Percentiles rank a stretch among this genome's conserved stretches.
phyloP scores from a whole-genome alignment of 2,797 vertebrate species.

The Petrocephalus schoutedeni region DNA sequence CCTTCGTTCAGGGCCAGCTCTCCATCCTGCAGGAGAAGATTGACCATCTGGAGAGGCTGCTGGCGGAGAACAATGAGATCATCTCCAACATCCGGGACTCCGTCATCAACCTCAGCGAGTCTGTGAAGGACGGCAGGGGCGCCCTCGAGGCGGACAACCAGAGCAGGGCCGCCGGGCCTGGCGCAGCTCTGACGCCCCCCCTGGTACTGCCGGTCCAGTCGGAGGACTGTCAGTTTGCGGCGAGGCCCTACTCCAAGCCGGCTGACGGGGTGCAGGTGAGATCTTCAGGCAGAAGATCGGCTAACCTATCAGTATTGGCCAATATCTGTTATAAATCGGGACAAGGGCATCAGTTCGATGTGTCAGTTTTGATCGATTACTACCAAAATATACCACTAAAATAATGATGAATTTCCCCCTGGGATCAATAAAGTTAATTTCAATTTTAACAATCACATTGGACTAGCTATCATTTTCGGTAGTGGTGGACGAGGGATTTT shows the following conservation, averaged over 20 bases:
- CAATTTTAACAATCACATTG: background rate
- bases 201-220: slow-evolving; percentile 47
- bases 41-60: slow-evolving; percentile 77
- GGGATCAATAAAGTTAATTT: background rate
- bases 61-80: slow-evolving; percentile 84
- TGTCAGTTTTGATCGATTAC: background rate
- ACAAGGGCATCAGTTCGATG: background rate
- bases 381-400: background rate
- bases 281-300: background rate
- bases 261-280: slow-evolving; percentile 72
- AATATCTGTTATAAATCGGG: background rate
- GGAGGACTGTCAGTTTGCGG: slow-evolving; percentile 68
- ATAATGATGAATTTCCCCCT: background rate
- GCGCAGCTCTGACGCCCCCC: slow-evolving; percentile 45
- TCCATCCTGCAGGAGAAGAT: slow-evolving; percentile 83
- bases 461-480: background rate
- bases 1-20: slow-evolving; percentile 69
- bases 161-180: slow-evolving; percentile 54
- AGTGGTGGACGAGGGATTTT: background rate
- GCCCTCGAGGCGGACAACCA: slow-evolving; percentile 57
- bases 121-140: slow-evolving; percentile 63
- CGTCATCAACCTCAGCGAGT: slow-evolving; percentile 70
- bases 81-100: slow-evolving; percentile 80
- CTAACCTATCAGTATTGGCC: background rate
- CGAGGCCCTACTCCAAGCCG: slow-evolving; percentile 46